Conservation (phyloP, 2,888 invertebrate species). For the Thereva nobilitata region DNA sequence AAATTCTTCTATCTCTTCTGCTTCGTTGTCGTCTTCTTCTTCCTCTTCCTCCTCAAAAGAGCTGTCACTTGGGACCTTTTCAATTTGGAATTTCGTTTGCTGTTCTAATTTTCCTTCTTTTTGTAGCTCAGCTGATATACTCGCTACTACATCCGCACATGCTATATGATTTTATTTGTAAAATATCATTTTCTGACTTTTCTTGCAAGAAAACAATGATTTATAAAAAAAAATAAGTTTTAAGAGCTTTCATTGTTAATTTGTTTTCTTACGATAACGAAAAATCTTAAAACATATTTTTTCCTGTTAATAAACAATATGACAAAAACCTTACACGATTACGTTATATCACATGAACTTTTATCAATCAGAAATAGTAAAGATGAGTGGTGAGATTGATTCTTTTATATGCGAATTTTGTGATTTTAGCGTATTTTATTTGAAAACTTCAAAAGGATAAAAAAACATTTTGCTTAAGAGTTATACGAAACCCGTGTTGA, state of each 20-base stretch:
- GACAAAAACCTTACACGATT: not conserved
- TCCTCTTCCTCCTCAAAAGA: conserved; percentile 36
- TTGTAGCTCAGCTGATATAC: conserved; percentile 56
- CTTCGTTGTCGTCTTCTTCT: conserved; percentile 56
- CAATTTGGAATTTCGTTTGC: conserved; percentile 31
- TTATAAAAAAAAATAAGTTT: conserved; percentile 7
- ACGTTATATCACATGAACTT: conserved; percentile 17
- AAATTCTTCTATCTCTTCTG: conserved; percentile 46
- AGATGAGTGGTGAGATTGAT: conserved; percentile 34
- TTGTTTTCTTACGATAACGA: too few species aligned
- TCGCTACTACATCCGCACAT: conserved; percentile 52
- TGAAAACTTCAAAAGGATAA: too few species aligned
- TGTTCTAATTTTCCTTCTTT: conserved; percentile 37
- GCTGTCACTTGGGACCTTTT: conserved; percentile 30
- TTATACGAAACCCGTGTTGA: too few species aligned
- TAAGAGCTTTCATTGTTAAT: too few species aligned
- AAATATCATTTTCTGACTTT: conserved; percentile 14
- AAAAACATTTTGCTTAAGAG: too few species aligned
- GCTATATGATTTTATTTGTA: conserved; percentile 21
- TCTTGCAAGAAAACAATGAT: conserved; percentile 20
- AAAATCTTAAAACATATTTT: conserved; percentile 3
- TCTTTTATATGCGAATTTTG: conserved; percentile 16
- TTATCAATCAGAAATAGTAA: conserved; percentile 1
- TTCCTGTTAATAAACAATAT: conserved; percentile 26
- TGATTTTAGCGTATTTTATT: conserved; percentile 21